Evolutionary conservation across 2,113 vertebrate species (phyloP).

Genomic region (Pontoporia blainvillei): DNA sequence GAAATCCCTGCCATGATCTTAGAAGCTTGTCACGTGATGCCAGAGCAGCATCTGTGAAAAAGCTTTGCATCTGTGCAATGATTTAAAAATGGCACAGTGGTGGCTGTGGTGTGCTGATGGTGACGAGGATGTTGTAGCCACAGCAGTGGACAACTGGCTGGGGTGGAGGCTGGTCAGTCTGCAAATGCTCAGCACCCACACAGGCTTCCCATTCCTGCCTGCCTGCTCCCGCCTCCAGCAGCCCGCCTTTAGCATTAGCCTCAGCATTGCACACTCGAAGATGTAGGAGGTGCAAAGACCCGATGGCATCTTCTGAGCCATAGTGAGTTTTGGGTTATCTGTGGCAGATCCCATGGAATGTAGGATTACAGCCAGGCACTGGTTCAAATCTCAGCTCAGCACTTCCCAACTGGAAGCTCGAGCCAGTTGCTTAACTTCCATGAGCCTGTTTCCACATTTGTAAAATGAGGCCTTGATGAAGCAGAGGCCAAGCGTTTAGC

Average conservation of each 20-base stretch:
- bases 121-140: not conserved
- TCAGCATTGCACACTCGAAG: not conserved
- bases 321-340: not conserved
- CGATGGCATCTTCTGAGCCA: not conserved
- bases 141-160: not conserved
- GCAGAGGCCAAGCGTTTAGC: not conserved
- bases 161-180: not conserved
- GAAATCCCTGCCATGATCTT: not conserved
- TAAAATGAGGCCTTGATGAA: not conserved
- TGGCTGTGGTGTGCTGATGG: not conserved
- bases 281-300: constrained; percentile 37
- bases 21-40: not conserved
- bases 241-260: not conserved
- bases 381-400: not conserved
- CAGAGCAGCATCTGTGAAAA: not conserved
- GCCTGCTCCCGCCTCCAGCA: not conserved
- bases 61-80: not conserved
- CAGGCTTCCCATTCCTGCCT: not conserved
- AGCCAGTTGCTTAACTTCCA: not conserved
- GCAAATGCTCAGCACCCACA: not conserved
- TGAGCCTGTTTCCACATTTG: not conserved
- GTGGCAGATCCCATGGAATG: not conserved
- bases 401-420: not conserved
- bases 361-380: not conserved
- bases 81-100: not conserved